A percentile compares a stretch with the other conserved stretches of the same genome.
Conservation (phyloP, 1,140 invertebrate genomes). For the Drosophila hydei region DNA sequence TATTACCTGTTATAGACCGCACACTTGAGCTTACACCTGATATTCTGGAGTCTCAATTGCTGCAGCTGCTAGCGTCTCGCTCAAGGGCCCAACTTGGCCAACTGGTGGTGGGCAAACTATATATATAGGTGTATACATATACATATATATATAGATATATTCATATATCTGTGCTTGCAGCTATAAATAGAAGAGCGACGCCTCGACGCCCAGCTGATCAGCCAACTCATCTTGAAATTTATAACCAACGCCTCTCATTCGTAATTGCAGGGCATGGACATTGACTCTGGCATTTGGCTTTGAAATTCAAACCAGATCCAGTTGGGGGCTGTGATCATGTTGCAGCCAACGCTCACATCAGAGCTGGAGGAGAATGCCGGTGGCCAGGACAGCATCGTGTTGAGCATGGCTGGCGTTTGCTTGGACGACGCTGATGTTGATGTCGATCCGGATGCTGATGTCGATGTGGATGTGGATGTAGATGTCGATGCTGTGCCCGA, state of each 20-base stretch:
- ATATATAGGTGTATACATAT: neutral
- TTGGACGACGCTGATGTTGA: constrained; percentile 58
- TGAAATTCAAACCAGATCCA: constrained; percentile 7
- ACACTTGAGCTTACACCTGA: constrained; percentile 36
- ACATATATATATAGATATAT: neutral
- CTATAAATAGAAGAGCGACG: constrained; percentile 24
- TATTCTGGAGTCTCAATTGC: constrained; percentile 11
- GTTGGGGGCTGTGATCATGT: constrained; percentile 35
- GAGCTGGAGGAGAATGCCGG: constrained; percentile 24
- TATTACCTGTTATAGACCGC: constrained; percentile 18
- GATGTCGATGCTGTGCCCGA: constrained; percentile 75
- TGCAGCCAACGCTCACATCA: constrained; percentile 57
- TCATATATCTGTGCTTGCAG: neutral
- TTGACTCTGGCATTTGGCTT: constrained; percentile 39
- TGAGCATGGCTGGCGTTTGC: constrained; percentile 28
- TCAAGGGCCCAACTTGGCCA: constrained; percentile 36
- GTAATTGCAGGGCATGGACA: constrained; percentile 61
- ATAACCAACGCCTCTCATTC: constrained; percentile 38
- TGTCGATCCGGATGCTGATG: constrained; percentile 64
- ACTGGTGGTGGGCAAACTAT: neutral
- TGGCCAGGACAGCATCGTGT: constrained; percentile 19
- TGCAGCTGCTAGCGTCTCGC: constrained; percentile 15
- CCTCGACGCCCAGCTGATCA: constrained; percentile 27
- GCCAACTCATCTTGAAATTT: constrained; percentile 37
- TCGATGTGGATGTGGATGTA: constrained; percentile 67